phyloP scores from a whole-genome alignment of 2,797 vertebrate species.

The Lithobates pipiens region DNA sequence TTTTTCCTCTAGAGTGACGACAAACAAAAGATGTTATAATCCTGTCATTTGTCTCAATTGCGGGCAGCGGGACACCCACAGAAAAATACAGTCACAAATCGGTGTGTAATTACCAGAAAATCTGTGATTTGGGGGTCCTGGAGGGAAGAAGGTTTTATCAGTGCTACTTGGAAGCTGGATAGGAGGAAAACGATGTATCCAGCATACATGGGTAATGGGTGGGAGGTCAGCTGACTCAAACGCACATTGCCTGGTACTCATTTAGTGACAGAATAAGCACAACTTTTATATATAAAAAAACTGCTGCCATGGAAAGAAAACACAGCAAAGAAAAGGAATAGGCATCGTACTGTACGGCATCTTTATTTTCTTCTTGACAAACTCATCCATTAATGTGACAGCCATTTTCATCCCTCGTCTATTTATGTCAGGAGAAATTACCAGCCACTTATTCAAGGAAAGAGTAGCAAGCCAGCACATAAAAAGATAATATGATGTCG shows the following conservation, averaged over 20 bases:
- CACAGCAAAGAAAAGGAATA: background rate
- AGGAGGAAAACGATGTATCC: background rate
- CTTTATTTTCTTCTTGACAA: background rate
- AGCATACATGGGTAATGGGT: background rate
- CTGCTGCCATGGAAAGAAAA: background rate
- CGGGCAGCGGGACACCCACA: constrained; percentile 19
- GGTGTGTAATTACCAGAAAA: constrained; percentile 31
- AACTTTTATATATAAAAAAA: background rate
- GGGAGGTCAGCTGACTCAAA: constrained; percentile 9
- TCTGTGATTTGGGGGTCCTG: constrained; percentile 1
- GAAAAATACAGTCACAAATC: background rate
- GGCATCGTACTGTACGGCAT: background rate
- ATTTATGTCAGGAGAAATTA: constrained; percentile 1
- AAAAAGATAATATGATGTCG: background rate
- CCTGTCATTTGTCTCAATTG: constrained; percentile 17
- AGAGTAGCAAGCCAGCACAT: background rate
- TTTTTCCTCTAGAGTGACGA: background rate
- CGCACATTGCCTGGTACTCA: background rate
- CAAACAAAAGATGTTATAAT: constrained; percentile 35
- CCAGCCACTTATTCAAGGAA: background rate
- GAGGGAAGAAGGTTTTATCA: constrained; percentile 18
- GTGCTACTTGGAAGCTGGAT: background rate
- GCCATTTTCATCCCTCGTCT: background rate
- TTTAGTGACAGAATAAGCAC: constrained; percentile 7
- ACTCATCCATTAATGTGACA: constrained; percentile 5